Percentiles rank a stretch among this genome's conserved stretches.
Conservation (phyloP, 2,797 vertebrate genomes). For the Hozukius guyotensis region DNA sequence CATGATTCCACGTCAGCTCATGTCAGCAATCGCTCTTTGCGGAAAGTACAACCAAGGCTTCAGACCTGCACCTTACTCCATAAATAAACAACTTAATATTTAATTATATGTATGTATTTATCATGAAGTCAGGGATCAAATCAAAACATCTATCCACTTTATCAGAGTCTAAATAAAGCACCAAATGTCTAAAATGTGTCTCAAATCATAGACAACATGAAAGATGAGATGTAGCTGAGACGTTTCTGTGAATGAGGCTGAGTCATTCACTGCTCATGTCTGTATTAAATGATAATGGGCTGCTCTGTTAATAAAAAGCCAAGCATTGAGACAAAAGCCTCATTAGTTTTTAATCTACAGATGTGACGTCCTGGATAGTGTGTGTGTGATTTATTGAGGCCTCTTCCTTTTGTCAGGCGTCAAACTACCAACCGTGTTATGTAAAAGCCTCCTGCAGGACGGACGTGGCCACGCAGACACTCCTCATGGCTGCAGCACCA, state of each 20-base stretch:
- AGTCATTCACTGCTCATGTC: background rate
- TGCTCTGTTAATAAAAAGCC: background rate
- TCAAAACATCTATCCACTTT: background rate
- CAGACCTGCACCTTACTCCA: too few species aligned
- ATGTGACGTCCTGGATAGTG: background rate
- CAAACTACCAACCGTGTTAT: background rate
- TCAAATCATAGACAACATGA: background rate
- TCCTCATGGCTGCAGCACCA: conserved; percentile 68
- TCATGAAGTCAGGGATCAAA: background rate
- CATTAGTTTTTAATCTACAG: background rate
- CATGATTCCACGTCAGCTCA: too few species aligned
- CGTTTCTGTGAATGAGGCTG: background rate
- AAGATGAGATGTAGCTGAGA: background rate
- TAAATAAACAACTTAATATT: too few species aligned
- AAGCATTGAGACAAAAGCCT: conserved; percentile 3
- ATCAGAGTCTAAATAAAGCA: background rate
- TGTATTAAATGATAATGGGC: conserved; percentile 1
- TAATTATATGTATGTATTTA: background rate
- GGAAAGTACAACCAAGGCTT: too few species aligned
- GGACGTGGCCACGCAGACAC: conserved; percentile 11
- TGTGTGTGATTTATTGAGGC: background rate
- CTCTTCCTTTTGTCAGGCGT: background rate
- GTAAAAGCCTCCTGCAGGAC: conserved; percentile 9
- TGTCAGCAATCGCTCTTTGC: too few species aligned
- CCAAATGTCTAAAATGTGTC: background rate